phyloP scores from a whole-genome alignment of 2,888 invertebrate species.

The Gibbula magus region DNA sequence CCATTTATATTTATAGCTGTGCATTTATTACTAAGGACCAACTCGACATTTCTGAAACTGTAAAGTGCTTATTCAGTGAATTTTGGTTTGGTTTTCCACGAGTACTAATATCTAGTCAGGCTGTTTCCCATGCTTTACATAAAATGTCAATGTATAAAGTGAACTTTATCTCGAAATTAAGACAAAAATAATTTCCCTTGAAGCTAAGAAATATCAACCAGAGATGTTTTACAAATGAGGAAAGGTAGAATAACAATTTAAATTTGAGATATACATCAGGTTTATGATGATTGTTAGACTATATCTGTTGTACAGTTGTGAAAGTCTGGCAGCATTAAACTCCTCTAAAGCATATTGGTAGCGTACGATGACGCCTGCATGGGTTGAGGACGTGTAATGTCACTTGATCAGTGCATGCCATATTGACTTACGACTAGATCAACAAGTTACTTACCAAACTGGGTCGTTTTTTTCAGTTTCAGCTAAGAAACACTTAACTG shows the following conservation, averaged over 20 bases:
- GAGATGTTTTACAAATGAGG: no score
- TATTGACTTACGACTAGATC: constrained; percentile 11
- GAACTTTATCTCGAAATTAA: no score
- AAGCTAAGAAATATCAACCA: no score
- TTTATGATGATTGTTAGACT: no score
- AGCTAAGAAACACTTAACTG: not conserved
- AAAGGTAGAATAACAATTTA: no score
- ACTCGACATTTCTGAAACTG: not conserved
- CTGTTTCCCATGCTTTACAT: no score
- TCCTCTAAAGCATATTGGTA: constrained; percentile 9
- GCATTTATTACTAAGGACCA: constrained; percentile 18
- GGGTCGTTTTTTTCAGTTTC: not conserved
- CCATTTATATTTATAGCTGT: constrained; percentile 22
- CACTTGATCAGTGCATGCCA: constrained; percentile 9
- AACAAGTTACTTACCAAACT: constrained; percentile 4
- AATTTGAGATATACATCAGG: no score
- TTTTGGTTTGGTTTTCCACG: not conserved
- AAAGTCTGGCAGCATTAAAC: not conserved
- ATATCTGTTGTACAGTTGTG: not conserved
- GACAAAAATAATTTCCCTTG: no score
- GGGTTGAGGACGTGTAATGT: not conserved
- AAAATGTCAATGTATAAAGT: no score
- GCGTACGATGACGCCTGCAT: constrained; percentile 8
- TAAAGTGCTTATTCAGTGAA: not conserved
- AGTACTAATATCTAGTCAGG: no score